Base-by-base conservation (phyloP, 2,888 invertebrate species). In the Geotrupes spiniger region DNA sequence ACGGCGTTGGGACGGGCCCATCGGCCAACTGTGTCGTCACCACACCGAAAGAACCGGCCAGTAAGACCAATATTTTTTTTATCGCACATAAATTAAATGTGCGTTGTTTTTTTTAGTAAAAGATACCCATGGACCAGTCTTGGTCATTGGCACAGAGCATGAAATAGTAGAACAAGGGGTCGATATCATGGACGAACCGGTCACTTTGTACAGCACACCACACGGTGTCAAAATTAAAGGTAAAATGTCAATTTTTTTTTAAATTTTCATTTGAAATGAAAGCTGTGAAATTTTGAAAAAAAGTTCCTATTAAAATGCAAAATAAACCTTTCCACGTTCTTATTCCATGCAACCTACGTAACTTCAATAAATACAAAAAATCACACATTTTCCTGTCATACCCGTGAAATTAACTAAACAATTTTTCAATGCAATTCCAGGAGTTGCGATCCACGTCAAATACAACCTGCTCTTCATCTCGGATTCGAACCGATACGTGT, bases 1-100 rank as follows among this genome's bases (percentile, higher is more conserved):
- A 92, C 65, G 80, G 80, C 1, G 81, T 84, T 21, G 92, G 92
- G 2, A 84, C 86, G 61, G 91, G 93, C 2, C 92, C 92, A 0
- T 72, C 80, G 3, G 83, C 84, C 1, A 74, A 74, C 42, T 79
- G 80, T 6, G 75, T 75, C 42, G 81, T 89, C 9, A 78, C 81
- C 3, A 91, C 90, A 1, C 83, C 84, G 1, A 77, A 82, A 5
- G 77, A 82, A 69, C 80, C 83, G 31, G 78, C 78, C 59, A 81
- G 86, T 87, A 74, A 70, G 36, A 28, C n/a, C n/a, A n/a, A n/a
- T n/a, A n/a, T n/a, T n/a, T n/a, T n/a, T n/a, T 42, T 42, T 9
- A 21, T 11, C n/a, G 12, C 2, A 17, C 11, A 6, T 27, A 11
- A 38, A 2, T 17, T 40, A 12, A 2, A 40, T 11, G 14, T 9